Percentiles rank a stretch among this genome's conserved stretches.
phyloP scores from a whole-genome alignment of 2,113 vertebrate genomes.

The Leiothrix lutea region DNA sequence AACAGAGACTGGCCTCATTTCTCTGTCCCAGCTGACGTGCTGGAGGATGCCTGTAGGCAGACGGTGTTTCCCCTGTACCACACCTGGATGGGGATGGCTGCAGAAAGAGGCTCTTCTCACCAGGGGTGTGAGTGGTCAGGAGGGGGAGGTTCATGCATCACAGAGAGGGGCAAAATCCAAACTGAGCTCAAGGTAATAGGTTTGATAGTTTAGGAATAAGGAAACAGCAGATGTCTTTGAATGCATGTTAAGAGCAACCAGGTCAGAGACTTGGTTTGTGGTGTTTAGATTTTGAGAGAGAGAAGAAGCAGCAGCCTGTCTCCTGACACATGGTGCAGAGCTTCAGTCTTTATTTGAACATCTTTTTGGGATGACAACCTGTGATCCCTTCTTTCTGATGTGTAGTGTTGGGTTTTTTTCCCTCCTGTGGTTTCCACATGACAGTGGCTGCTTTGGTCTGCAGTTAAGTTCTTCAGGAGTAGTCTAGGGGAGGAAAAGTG shows the following conservation, averaged over 20 bases:
- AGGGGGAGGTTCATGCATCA: background rate
- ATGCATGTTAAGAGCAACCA: background rate
- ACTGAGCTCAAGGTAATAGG: background rate
- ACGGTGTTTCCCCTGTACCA: background rate
- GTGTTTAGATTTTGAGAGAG: background rate
- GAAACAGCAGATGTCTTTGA: background rate
- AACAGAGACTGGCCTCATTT: background rate
- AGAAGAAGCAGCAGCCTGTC: background rate
- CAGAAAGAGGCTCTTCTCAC: accelerated
- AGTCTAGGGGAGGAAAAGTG: background rate
- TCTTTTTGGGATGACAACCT: background rate
- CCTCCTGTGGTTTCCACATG: background rate
- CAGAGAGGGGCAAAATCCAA: background rate
- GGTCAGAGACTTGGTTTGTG: background rate
- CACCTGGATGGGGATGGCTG: background rate
- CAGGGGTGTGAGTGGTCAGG: accelerated
- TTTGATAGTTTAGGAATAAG: background rate
- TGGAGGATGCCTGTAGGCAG: background rate
- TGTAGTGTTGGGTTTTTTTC: background rate
- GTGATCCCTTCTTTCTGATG: background rate
- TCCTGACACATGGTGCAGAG: background rate
- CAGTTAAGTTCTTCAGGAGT: background rate
- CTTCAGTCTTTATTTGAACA: background rate
- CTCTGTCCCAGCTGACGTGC: background rate
- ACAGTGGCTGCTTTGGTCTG: background rate